Base-by-base conservation (phyloP, 2,113 vertebrate species). In the Sebastes schlegelii region DNA sequence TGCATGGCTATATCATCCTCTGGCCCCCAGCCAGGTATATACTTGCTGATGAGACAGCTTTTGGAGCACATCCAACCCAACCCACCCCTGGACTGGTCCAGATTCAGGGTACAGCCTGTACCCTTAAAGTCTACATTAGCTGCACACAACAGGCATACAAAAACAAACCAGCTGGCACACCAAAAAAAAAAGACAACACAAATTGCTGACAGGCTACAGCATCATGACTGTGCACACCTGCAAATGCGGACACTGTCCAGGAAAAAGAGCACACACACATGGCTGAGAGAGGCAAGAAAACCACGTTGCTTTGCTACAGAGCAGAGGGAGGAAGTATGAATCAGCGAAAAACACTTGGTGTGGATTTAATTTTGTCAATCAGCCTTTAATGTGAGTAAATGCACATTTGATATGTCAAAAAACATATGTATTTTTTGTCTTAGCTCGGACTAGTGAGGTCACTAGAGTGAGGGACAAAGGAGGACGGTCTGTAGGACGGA, bases 11-110 rank as follows among this genome's bases (percentile, higher is more conserved):
- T 80, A 77, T 77, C 65, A 62, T 57, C 70, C 42, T n/a, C n/a
- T 85, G 86, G 83, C 71, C 66, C 5, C 16, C 17, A 4, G 21
- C 73, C 82, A 66, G 4, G 26, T 61, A 21, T 61, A 21, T 57
- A 6, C 66, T 64, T 82, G 78, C 75, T 83, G 84, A 87, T 73
- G 68, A 82, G 82, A 87, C 85, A 89, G 74, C 42, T 66, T 77
- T 74, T 42, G 60, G 77, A 86, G 80, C 8, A 26, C 14, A 65
- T 74, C 80, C 74, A 88, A 84, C 72, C 74, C 49, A 74, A 49
- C n/a, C 14, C 40, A 73, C 42, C 60, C 46, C 42, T 46, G n/a
- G 61, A 48, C 19, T 8, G 19, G 34, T 60, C 58, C 62, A 67
- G 76, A 74, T 68, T 62, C 64, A 26, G 75, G 63, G 70, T 67